Conservation (phyloP, 2,797 vertebrate species). For the Liasis olivaceus region DNA sequence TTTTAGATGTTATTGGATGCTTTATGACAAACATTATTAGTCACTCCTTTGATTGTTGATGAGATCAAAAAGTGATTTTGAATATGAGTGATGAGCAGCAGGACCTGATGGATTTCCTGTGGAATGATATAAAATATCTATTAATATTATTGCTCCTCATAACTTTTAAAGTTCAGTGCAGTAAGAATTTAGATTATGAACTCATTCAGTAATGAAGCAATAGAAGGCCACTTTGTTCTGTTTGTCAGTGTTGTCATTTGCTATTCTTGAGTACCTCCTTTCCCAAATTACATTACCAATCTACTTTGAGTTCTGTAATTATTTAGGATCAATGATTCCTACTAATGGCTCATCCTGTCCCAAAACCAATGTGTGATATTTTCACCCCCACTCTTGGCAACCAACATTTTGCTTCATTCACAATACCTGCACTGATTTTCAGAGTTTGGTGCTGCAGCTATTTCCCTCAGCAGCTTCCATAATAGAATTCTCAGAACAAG, state of each 20-base stretch:
- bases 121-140: background rate
- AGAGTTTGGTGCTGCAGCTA: background rate
- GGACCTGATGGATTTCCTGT: background rate
- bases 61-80: background rate
- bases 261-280: background rate
- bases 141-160: background rate
- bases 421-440: background rate
- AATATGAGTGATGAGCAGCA: background rate
- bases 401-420: background rate
- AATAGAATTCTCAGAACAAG: background rate
- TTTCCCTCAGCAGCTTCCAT: background rate
- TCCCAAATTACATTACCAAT: background rate
- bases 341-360: background rate
- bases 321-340: background rate
- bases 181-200: background rate
- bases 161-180: background rate
- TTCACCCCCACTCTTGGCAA: background rate
- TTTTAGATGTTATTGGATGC: background rate
- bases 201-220: background rate
- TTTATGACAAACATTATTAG: background rate
- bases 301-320: background rate
- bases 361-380: background rate
- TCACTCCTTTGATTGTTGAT: background rate
- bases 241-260: background rate
- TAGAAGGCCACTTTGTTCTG: background rate